Percentiles rank a stretch among this genome's conserved stretches.
Conservation (phyloP, 1,140 invertebrate genomes). For the Cecropterus lyciades region DNA sequence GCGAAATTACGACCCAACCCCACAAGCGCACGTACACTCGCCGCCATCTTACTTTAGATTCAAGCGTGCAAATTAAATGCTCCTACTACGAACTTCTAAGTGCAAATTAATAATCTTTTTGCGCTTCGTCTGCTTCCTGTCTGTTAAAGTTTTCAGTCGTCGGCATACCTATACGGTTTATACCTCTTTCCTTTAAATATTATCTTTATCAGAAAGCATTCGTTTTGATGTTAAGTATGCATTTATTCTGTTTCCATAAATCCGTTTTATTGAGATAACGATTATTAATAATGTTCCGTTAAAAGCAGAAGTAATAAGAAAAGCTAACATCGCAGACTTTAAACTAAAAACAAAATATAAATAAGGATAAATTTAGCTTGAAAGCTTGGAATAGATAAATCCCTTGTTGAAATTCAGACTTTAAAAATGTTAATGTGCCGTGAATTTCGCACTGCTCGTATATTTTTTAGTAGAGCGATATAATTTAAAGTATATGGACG, state of each 20-base stretch:
- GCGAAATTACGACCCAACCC: constrained; percentile 64
- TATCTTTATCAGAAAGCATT: no score
- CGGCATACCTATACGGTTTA: no score
- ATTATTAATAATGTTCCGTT: no score
- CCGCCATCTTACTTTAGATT: constrained; percentile 74
- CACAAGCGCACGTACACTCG: constrained; percentile 38
- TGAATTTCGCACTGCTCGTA: constrained; percentile 8
- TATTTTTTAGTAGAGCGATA: constrained; percentile 41
- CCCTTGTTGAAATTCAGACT: constrained; percentile 10
- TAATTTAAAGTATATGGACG: constrained; percentile 46
- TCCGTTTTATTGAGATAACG: no score
- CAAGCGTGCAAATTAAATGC: constrained; percentile 33
- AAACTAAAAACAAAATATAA: background rate
- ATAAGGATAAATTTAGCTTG: constrained; percentile 8
- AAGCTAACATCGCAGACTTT: background rate
- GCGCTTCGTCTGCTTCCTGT: background rate
- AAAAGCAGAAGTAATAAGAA: background rate
- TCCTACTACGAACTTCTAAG: constrained; percentile 11
- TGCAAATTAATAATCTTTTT: constrained; percentile 18
- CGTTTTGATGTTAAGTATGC: no score
- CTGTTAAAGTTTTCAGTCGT: background rate
- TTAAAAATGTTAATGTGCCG: constrained; percentile 10
- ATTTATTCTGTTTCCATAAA: no score
- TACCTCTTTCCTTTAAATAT: no score
- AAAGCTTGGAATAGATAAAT: constrained; percentile 3